Conservation (phyloP, 1,140 invertebrate species). For the Hestina assimilis region DNA sequence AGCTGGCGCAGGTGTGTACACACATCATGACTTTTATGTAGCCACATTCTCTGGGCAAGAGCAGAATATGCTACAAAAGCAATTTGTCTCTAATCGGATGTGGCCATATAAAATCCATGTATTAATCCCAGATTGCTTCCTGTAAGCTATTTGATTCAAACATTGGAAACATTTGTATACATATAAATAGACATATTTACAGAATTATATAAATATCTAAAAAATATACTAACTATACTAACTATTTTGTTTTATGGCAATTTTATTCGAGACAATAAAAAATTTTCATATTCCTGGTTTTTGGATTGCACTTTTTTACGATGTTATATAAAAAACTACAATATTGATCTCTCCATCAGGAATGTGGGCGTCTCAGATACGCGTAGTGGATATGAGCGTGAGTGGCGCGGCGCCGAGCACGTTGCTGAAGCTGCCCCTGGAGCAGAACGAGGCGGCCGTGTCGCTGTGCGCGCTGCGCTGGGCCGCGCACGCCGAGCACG, state of each 20-base stretch:
- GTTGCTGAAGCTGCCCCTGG: slow-evolving; percentile 88
- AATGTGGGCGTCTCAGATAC: slow-evolving; percentile 97
- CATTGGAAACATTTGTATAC: slow-evolving; percentile 52
- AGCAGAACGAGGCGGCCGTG: slow-evolving; percentile 97
- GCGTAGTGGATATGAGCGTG: slow-evolving; percentile 92
- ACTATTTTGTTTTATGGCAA: too few relatives aligned
- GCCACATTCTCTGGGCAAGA: slow-evolving; percentile 77
- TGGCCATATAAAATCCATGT: slow-evolving; percentile 69
- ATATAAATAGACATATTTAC: too few relatives aligned
- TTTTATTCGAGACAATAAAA: too few relatives aligned
- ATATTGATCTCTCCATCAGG: slow-evolving; percentile 78
- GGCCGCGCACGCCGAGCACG: slow-evolving; percentile 57
- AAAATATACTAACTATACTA: too few relatives aligned
- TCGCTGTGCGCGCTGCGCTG: slow-evolving; percentile 85
- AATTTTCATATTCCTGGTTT: too few relatives aligned
- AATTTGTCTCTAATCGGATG: slow-evolving; percentile 71
- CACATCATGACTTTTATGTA: slow-evolving; percentile 2
- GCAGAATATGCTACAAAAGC: slow-evolving; percentile 49
- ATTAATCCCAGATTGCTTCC: slow-evolving; percentile 73
- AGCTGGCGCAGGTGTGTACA: slow-evolving; percentile 93
- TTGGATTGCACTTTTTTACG: too few relatives aligned
- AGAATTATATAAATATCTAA: too few relatives aligned
- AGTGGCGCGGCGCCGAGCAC: slow-evolving; percentile 79
- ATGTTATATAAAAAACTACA: neutral
- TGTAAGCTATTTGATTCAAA: slow-evolving; percentile 74